Percentiles rank a stretch among this genome's conserved stretches.
Evolutionary conservation across 53 echinoderm and acorn worm genomes (phyloP).

Genomic region (Hippasteria phrygiana): DNA sequence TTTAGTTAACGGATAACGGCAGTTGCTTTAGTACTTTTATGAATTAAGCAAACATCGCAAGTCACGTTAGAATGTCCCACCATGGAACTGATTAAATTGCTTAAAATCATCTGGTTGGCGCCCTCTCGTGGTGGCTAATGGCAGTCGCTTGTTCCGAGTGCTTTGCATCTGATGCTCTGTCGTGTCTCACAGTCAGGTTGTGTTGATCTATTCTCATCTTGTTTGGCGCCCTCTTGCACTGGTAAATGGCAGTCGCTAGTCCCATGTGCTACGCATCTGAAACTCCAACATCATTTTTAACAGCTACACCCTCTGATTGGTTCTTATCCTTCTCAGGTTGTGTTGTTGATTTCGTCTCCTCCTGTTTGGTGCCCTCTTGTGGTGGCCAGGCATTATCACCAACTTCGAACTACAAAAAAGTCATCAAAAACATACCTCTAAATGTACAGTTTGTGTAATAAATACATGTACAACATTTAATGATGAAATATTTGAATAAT

Average conservation of each 20-base stretch:
- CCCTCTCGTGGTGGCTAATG: too few relatives aligned
- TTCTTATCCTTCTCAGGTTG: conserved; percentile 48
- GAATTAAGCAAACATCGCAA: too few relatives aligned
- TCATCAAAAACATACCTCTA: background rate
- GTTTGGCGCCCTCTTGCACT: conserved; percentile 16
- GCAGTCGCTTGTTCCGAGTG: too few relatives aligned
- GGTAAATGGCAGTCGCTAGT: background rate
- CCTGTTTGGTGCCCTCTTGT: conserved; percentile 25
- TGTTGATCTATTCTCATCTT: too few relatives aligned
- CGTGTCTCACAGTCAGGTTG: too few relatives aligned
- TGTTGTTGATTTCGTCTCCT: conserved; percentile 33
- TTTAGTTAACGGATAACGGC: too few relatives aligned
- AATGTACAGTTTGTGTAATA: background rate
- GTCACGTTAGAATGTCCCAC: too few relatives aligned
- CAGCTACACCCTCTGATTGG: conserved; percentile 30
- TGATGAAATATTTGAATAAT: too few relatives aligned
- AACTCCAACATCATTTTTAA: conserved; percentile 11
- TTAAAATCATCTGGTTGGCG: too few relatives aligned
- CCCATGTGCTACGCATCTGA: conserved; percentile 37
- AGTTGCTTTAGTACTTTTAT: too few relatives aligned
- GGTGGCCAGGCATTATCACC: conserved; percentile 48
- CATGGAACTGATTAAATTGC: too few relatives aligned
- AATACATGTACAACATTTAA: background rate
- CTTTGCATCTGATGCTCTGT: too few relatives aligned
- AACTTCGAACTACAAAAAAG: conserved; percentile 34